A percentile compares a stretch with the other conserved stretches of the same genome.
phyloP scores from a whole-genome alignment of 2,888 invertebrate genomes.

The Norana najaformis region DNA sequence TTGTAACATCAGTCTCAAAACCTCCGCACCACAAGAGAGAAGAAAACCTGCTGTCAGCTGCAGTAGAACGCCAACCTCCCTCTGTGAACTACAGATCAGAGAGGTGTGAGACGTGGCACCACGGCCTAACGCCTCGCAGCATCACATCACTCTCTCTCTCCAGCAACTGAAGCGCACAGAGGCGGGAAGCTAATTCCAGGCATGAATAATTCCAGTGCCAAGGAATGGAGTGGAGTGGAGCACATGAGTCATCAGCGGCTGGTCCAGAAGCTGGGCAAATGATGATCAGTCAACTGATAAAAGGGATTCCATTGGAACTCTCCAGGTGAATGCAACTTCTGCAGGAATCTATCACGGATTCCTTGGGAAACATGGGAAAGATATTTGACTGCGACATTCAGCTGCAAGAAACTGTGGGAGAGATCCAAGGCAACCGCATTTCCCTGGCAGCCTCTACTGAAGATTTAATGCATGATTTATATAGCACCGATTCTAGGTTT shows the following conservation, averaged over 20 bases:
- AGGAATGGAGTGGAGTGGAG: not conserved
- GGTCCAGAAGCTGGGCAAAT: not conserved
- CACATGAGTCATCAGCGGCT: not conserved
- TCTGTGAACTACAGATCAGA: not conserved
- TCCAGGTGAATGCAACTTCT: not conserved
- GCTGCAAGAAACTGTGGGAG: not conserved
- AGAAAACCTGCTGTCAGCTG: not conserved
- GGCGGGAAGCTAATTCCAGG: constrained; percentile 10
- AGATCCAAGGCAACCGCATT: not conserved
- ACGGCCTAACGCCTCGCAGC: not conserved
- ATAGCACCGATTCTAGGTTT: not conserved
- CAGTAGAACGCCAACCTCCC: not conserved
- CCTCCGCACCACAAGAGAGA: not conserved
- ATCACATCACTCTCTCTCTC: not conserved
- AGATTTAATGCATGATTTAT: not conserved
- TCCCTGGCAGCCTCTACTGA: not conserved
- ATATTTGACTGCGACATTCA: not conserved
- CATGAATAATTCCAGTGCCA: not conserved
- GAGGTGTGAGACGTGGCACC: not conserved
- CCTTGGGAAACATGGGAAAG: not conserved
- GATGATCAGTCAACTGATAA: not conserved
- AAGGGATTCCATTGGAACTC: not conserved
- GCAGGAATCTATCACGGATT: not conserved
- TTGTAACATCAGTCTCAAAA: not conserved
- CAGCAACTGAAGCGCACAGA: not conserved